These are phyloP conservation scores for Eupithecia vulgata DNA, from an alignment of 2,888 invertebrate genomes.

Conservation along the genomic window DNA sequence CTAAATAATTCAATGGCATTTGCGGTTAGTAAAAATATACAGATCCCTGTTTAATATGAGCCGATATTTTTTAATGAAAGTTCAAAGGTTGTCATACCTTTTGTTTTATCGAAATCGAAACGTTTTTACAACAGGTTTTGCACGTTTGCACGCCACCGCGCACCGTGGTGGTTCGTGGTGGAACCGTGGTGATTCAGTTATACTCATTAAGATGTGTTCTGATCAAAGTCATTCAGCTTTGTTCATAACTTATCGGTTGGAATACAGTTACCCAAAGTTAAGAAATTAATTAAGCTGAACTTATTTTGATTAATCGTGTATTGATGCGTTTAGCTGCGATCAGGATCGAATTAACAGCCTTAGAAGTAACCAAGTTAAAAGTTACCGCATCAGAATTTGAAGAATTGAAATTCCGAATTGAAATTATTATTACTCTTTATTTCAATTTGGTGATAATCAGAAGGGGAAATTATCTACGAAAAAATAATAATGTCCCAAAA, in stretches of 20 bases:
- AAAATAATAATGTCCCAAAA: no score
- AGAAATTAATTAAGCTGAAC: conserved; percentile 29
- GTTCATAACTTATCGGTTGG: conserved; percentile 8
- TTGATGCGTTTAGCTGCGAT: conserved; percentile 24
- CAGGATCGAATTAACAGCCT: conserved; percentile 25
- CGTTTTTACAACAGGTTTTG: neutral
- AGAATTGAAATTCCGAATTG: no score
- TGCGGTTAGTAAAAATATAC: neutral
- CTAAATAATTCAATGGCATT: neutral
- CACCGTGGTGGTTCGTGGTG: no score
- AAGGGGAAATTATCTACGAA: no score
- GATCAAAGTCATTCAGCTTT: conserved; percentile 2
- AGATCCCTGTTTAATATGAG: neutral
- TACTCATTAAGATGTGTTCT: neutral
- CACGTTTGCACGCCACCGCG: neutral
- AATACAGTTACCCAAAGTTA: conserved; percentile 20
- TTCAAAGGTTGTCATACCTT: neutral
- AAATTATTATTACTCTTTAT: no score
- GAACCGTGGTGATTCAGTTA: neutral
- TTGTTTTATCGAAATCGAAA: no score
- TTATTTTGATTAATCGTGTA: conserved; percentile 33
- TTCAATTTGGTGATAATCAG: neutral
- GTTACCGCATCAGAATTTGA: neutral
- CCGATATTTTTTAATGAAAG: neutral
- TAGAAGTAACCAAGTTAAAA: neutral